These are phyloP conservation scores for Nesoenas mayeri DNA, from an alignment of 2,113 vertebrate species.

Conservation along the genomic window DNA sequence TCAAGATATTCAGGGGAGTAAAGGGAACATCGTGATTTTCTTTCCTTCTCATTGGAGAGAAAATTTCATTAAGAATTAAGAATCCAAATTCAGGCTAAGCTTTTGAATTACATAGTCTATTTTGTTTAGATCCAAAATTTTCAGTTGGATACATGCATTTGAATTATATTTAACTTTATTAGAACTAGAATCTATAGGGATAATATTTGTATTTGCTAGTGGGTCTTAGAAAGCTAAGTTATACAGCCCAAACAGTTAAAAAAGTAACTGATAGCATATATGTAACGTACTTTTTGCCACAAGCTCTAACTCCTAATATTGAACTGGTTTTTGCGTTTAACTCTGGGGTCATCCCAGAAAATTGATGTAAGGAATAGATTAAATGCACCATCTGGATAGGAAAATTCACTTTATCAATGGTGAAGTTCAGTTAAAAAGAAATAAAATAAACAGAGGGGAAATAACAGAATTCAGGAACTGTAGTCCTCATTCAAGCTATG, in stretches of 20 bases:
- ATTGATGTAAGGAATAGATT: neutral
- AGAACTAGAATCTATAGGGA: neutral
- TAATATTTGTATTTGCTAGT: neutral
- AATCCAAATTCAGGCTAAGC: neutral
- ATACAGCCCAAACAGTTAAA: neutral
- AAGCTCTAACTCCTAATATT: neutral
- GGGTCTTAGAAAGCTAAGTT: neutral
- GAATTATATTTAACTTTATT: neutral
- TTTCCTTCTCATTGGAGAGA: neutral
- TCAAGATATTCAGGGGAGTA: neutral
- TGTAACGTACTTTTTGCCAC: neutral
- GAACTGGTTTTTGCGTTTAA: neutral
- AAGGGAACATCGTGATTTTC: neutral
- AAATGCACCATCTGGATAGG: neutral
- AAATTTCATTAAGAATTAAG: neutral
- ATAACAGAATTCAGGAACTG: neutral
- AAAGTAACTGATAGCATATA: neutral
- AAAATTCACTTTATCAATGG: neutral
- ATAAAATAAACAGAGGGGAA: neutral
- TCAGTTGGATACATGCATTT: neutral
- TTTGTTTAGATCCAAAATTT: neutral
- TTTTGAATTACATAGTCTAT: neutral
- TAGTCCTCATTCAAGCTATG: neutral
- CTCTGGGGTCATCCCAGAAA: neutral
- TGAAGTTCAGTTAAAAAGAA: neutral